phyloP scores from a whole-genome alignment of 2,888 invertebrate genomes.

The Entomobrya multifasciata region DNA sequence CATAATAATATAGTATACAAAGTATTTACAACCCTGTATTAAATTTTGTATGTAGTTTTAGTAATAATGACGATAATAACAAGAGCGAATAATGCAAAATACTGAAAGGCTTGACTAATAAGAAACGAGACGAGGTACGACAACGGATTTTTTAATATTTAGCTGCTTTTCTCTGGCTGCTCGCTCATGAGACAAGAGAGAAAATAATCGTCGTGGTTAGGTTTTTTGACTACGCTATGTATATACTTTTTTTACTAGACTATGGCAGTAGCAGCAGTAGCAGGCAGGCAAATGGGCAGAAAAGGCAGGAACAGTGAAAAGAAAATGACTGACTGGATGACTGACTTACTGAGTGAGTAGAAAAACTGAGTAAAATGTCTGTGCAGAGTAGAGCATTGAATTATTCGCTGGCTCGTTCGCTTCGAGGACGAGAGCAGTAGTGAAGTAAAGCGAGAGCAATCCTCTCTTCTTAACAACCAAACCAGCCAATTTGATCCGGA shows the following conservation, averaged over 20 bases:
- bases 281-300: conserved; percentile 53
- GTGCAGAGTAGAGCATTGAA: conserved; percentile 24
- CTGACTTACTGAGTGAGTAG: conserved; percentile 28
- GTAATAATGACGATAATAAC: conserved; percentile 30
- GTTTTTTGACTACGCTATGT: background rate
- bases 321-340: conserved; percentile 52
- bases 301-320: conserved; percentile 53
- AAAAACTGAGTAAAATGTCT: conserved; percentile 33
- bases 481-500: conserved; percentile 56
- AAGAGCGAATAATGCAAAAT: conserved; percentile 44
- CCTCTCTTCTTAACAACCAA: conserved; percentile 13
- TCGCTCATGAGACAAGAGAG: conserved; percentile 23
- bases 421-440: conserved; percentile 47
- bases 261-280: conserved; percentile 49
- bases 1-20: background rate
- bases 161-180: background rate
- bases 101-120: conserved; percentile 15
- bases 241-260: background rate
- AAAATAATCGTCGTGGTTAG: conserved; percentile 10
- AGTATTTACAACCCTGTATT: background rate
- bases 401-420: conserved; percentile 30
- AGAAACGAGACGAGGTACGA: conserved; percentile 24
- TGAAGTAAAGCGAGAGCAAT: conserved; percentile 34
- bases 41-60: conserved; percentile 20
- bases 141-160: conserved; percentile 4